phyloP scores from a whole-genome alignment of 2,888 invertebrate genomes.

The Melinopterus prodromus region DNA sequence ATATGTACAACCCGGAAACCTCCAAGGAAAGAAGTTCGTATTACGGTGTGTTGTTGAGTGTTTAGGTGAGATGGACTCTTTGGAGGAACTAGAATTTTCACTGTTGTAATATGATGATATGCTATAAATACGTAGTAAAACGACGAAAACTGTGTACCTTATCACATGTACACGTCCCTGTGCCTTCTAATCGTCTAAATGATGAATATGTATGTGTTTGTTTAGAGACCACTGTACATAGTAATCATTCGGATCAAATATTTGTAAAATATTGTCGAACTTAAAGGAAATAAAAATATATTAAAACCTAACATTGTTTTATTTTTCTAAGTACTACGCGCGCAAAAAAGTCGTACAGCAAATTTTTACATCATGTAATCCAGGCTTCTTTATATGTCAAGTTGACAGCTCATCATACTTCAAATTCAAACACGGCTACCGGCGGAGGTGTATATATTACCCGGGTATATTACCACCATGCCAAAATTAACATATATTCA shows the following conservation, averaged over 20 bases:
- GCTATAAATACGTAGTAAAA: slow-evolving; percentile 10
- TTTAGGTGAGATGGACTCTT: background rate
- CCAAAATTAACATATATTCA: too few species aligned
- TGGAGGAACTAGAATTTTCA: background rate
- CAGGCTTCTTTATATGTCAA: too few species aligned
- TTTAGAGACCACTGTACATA: background rate
- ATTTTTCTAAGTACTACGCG: too few species aligned
- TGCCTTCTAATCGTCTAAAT: slow-evolving; percentile 25
- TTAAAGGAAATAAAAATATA: background rate
- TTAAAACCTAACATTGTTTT: background rate
- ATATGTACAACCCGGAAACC: slow-evolving; percentile 12
- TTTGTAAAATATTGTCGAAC: slow-evolving; percentile 4
- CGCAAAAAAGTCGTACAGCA: too few species aligned
- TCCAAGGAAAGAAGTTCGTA: background rate
- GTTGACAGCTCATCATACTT: too few species aligned
- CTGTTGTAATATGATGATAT: slow-evolving; percentile 17
- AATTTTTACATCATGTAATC: too few species aligned
- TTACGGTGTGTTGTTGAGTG: background rate
- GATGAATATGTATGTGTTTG: background rate
- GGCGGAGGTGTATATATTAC: too few species aligned
- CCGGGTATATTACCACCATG: too few species aligned
- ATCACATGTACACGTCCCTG: slow-evolving; percentile 31
- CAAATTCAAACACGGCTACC: too few species aligned
- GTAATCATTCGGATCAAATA: background rate
- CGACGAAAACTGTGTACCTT: slow-evolving; percentile 20